Percentiles rank a stretch among this genome's conserved stretches.
These are phyloP conservation scores for Microcebus griseorufus DNA, from an alignment of 2,113 vertebrate genomes.

Conservation along the genomic window DNA sequence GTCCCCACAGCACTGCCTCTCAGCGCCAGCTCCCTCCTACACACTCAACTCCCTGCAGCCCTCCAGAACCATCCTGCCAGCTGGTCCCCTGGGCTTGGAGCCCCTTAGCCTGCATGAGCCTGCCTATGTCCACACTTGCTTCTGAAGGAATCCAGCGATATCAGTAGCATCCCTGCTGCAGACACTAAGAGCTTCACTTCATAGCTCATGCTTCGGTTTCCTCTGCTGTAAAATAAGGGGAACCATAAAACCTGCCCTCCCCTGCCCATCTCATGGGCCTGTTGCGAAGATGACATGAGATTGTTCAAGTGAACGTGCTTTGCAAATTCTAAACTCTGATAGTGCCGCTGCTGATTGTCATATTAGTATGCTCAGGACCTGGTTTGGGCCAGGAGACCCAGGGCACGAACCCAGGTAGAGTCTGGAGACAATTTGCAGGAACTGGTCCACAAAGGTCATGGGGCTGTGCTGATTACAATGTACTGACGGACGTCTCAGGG, in stretches of 20 bases:
- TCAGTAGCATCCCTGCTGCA: rapidly evolving
- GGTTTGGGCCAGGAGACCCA: neutral
- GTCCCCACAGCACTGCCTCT: neutral
- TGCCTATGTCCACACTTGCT: neutral
- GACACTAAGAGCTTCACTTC: neutral
- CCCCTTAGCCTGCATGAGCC: neutral
- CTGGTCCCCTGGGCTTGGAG: neutral
- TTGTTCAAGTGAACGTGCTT: neutral
- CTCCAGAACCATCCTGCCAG: neutral
- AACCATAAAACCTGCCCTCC: neutral
- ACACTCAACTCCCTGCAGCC: neutral
- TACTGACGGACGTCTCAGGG: neutral
- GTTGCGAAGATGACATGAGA: neutral
- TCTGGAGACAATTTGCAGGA: neutral
- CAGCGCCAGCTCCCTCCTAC: neutral
- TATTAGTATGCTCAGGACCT: neutral
- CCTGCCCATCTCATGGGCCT: neutral
- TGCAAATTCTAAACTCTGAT: neutral
- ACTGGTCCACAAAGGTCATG: neutral
- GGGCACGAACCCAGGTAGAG: neutral
- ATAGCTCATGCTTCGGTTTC: neutral
- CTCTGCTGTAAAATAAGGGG: neutral
- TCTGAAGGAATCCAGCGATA: neutral
- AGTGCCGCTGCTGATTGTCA: neutral
- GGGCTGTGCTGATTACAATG: neutral